These are phyloP conservation scores for Megalopta genalis DNA, from an alignment of 1,140 invertebrate genomes.

Conservation along the genomic window DNA sequence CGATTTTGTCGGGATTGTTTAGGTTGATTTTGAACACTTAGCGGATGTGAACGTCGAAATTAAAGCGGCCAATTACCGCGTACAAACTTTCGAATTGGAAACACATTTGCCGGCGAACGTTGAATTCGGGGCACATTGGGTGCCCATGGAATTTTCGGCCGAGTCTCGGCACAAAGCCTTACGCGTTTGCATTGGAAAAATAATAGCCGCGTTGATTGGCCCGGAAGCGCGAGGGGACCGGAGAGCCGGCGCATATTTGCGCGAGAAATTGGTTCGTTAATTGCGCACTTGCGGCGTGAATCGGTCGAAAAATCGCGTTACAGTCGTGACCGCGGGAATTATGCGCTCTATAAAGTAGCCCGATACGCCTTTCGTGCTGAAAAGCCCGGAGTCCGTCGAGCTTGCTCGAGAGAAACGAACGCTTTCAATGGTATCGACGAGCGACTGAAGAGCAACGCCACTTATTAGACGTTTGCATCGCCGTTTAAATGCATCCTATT, in stretches of 20 bases:
- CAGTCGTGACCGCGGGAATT: neutral
- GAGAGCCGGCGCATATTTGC: neutral
- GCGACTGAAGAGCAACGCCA: neutral
- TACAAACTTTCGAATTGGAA: too few species aligned
- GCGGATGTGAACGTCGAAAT: too few species aligned
- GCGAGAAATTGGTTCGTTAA: conserved; percentile 2
- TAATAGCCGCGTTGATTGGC: neutral
- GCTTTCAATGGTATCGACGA: neutral
- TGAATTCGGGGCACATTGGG: neutral
- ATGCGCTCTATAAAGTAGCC: neutral
- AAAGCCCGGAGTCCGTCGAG: too few species aligned
- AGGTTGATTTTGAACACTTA: too few species aligned
- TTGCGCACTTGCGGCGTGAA: neutral
- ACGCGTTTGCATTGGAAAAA: neutral
- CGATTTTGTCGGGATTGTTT: too few species aligned
- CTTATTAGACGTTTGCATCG: neutral
- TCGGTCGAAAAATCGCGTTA: neutral
- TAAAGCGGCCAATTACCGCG: too few species aligned
- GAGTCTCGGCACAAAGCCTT: neutral
- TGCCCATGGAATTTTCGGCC: too few species aligned
- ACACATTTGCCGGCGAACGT: too few species aligned
- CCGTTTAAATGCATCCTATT: neutral
- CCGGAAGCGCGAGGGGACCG: neutral
- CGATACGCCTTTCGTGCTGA: neutral
- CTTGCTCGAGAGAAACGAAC: neutral